Evolutionary conservation across 2,113 vertebrate species (phyloP).

Genomic region (Eudyptes chrysolophus): DNA sequence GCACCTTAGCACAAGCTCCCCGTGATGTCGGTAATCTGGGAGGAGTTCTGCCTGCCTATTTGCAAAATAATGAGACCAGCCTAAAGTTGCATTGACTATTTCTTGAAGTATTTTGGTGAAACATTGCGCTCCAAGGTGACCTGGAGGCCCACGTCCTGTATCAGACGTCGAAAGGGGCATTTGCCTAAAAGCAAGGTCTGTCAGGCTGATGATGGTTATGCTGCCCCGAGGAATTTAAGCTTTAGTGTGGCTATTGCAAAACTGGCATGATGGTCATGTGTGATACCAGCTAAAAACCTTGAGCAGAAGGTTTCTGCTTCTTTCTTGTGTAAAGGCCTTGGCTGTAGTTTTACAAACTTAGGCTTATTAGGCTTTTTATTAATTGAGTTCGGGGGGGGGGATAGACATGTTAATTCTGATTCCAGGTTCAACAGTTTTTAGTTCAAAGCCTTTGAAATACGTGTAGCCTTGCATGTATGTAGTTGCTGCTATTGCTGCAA

Average conservation of each 20-base stretch:
- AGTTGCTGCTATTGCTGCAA: neutral
- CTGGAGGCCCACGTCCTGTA: neutral
- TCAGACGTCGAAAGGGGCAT: neutral
- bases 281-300: slow-evolving; percentile 7
- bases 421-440: neutral
- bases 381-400: neutral
- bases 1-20: neutral
- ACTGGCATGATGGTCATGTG: neutral
- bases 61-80: neutral
- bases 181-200: neutral
- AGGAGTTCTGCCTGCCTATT: neutral
- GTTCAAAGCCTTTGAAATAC: neutral
- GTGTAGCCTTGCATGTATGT: accelerated
- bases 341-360: neutral
- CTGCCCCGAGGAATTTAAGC: neutral
- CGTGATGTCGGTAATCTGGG: neutral
- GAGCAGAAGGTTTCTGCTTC: neutral
- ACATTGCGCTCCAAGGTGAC: neutral
- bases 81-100: neutral
- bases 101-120: neutral
- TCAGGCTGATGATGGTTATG: neutral
- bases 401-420: neutral
- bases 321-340: neutral
- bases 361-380: neutral
- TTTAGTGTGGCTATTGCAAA: neutral